phyloP scores from a whole-genome alignment of 2,113 vertebrate species.

The Butorides virescens region DNA sequence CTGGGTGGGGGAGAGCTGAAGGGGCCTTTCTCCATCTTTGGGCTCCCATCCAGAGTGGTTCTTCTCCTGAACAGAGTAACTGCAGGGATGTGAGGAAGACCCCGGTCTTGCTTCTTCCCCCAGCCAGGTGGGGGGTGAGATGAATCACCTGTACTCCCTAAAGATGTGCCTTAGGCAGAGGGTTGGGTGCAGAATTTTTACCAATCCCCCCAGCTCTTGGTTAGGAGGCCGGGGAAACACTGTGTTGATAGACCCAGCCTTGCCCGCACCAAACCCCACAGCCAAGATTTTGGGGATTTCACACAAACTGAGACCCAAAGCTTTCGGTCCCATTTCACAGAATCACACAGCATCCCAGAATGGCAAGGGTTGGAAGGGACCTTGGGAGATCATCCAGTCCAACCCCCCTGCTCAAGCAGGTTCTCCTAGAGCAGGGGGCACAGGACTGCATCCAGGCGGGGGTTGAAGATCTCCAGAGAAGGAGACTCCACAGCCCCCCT shows the following conservation, averaged over 20 bases:
- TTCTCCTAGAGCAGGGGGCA: too few relatives aligned
- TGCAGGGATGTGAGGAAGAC: not conserved
- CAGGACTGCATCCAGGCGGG: too few relatives aligned
- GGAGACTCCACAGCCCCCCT: too few relatives aligned
- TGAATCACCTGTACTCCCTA: not conserved
- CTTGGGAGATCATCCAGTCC: too few relatives aligned
- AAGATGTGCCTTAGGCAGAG: not conserved
- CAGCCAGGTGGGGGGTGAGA: not conserved
- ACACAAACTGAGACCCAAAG: not conserved
- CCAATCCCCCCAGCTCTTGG: too few relatives aligned
- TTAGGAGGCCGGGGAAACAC: not conserved
- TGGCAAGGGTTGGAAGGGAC: too few relatives aligned
- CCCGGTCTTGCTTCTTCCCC: not conserved
- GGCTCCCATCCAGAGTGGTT: not conserved
- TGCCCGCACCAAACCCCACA: fast-evolving
- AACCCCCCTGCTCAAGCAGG: too few relatives aligned
- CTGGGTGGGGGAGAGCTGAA: not conserved
- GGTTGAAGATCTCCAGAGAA: too few relatives aligned
- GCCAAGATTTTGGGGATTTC: not conserved
- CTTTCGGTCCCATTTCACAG: fast-evolving
- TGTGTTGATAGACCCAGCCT: too few relatives aligned
- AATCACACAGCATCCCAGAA: too few relatives aligned
- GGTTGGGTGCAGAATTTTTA: not conserved
- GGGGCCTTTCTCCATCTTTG: not conserved
- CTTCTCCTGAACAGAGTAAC: not conserved